These are phyloP conservation scores for Phalacrocorax pelagicus DNA, from an alignment of 2,113 vertebrate genomes.

Conservation along the genomic window DNA sequence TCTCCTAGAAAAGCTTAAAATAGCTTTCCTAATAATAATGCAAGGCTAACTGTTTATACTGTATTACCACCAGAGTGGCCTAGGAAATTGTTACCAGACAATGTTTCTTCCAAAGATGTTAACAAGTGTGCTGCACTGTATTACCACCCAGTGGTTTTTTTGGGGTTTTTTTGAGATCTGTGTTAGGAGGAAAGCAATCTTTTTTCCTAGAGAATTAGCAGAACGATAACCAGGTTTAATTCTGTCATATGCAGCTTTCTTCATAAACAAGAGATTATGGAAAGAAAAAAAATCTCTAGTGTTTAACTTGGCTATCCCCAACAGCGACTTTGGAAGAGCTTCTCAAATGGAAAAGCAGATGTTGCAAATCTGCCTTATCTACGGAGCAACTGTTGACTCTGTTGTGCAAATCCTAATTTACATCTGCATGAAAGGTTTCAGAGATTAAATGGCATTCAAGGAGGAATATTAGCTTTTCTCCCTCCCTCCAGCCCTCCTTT, in stretches of 20 bases:
- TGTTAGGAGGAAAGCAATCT: neutral
- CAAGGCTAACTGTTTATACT: neutral
- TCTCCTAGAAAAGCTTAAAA: neutral
- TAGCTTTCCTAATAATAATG: neutral
- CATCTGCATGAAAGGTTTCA: slow-evolving; percentile 69
- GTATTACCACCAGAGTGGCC: neutral
- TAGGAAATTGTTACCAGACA: neutral
- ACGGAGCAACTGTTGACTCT: slow-evolving; percentile 61
- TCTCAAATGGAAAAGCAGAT: slow-evolving; percentile 67
- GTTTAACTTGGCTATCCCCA: slow-evolving; percentile 27
- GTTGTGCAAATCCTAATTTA: slow-evolving; percentile 70
- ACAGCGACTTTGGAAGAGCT: slow-evolving; percentile 33
- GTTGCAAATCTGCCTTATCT: slow-evolving; percentile 71
- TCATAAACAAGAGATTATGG: slow-evolving; percentile 35
- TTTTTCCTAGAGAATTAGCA: neutral
- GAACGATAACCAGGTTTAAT: slow-evolving; percentile 33
- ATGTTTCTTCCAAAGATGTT: neutral
- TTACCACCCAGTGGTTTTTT: neutral
- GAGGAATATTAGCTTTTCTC: slow-evolving; percentile 69
- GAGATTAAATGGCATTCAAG: slow-evolving; percentile 70
- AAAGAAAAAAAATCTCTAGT: neutral
- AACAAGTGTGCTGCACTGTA: neutral
- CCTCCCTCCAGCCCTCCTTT: slow-evolving; percentile 58
- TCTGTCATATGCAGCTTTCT: slow-evolving; percentile 5
- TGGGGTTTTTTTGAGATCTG: neutral